A percentile compares a stretch with the other conserved stretches of the same genome.
These are phyloP conservation scores for Netelia inedita DNA, from an alignment of 2,888 invertebrate genomes.

Conservation along the genomic window DNA sequence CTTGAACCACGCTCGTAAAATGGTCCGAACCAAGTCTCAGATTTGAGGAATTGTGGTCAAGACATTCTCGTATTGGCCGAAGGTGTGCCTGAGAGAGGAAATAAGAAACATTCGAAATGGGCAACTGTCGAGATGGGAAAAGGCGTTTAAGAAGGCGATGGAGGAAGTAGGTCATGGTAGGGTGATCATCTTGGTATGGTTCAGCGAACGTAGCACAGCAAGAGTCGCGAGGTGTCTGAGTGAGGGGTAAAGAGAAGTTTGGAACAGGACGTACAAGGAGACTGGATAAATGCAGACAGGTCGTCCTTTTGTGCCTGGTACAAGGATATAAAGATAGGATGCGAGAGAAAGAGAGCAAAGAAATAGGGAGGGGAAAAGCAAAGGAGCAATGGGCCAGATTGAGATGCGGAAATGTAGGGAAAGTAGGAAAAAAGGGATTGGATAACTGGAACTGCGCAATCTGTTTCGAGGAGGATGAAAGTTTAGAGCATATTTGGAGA, in stretches of 20 bases:
- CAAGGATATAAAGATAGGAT: background rate
- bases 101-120: slow-evolving; percentile 12
- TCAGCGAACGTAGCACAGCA: background rate
- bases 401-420: slow-evolving; percentile 45
- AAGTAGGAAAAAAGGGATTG: slow-evolving; percentile 32
- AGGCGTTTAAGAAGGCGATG: slow-evolving; percentile 12
- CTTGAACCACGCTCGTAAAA: too few species aligned
- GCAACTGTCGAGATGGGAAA: background rate
- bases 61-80: too few species aligned
- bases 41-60: too few species aligned
- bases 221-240: background rate
- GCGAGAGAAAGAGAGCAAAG: background rate
- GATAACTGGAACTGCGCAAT: background rate
- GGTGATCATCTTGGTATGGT: background rate
- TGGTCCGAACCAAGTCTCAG: too few species aligned
- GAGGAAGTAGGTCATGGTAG: slow-evolving; percentile 20
- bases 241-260: background rate
- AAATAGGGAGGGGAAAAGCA: too few species aligned
- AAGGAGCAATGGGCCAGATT: too few species aligned
- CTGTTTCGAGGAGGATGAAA: slow-evolving; percentile 20
- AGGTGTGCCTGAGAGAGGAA: slow-evolving; percentile 33
- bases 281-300: background rate
- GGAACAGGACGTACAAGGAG: background rate
- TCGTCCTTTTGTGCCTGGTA: background rate
- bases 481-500: too few species aligned